Percentiles rank a stretch among this genome's conserved stretches.
phyloP scores from a whole-genome alignment of 1,140 invertebrate genomes.

The Lucilia sericata region DNA sequence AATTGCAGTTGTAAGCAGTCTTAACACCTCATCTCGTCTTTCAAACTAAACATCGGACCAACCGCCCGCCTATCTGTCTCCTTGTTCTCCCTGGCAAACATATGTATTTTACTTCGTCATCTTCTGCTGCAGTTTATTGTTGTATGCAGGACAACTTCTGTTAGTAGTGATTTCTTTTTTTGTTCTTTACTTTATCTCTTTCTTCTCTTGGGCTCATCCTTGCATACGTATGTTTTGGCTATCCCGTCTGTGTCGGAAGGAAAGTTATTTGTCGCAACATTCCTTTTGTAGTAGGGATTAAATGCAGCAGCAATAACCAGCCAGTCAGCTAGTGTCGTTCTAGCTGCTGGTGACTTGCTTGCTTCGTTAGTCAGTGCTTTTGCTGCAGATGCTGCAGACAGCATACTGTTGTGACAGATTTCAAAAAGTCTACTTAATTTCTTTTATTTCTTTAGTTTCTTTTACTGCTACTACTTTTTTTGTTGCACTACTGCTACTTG shows the following conservation, averaged over 20 bases:
- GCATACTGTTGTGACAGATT: constrained; percentile 38
- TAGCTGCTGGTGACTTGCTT: neutral
- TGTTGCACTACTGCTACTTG: neutral
- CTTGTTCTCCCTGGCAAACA: neutral
- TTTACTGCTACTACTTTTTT: neutral
- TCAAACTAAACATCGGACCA: too few species aligned
- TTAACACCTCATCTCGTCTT: neutral
- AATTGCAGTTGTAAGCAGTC: constrained; percentile 22
- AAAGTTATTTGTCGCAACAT: constrained; percentile 46
- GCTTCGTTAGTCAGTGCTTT: neutral
- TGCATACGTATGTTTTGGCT: neutral
- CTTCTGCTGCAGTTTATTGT: neutral
- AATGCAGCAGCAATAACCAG: neutral
- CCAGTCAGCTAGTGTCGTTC: too few species aligned
- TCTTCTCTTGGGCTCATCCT: neutral
- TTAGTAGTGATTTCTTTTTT: neutral
- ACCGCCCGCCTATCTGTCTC: neutral
- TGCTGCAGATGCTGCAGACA: neutral
- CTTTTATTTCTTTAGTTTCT: neutral
- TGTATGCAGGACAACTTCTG: neutral
- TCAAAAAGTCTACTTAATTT: constrained; percentile 28
- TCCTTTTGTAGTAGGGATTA: constrained; percentile 40
- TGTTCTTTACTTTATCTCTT: neutral
- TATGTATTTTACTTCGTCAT: neutral
- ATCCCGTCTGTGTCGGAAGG: constrained; percentile 34